Conservation (phyloP, 2,888 invertebrate species). For the Rhagonycha fulva region DNA sequence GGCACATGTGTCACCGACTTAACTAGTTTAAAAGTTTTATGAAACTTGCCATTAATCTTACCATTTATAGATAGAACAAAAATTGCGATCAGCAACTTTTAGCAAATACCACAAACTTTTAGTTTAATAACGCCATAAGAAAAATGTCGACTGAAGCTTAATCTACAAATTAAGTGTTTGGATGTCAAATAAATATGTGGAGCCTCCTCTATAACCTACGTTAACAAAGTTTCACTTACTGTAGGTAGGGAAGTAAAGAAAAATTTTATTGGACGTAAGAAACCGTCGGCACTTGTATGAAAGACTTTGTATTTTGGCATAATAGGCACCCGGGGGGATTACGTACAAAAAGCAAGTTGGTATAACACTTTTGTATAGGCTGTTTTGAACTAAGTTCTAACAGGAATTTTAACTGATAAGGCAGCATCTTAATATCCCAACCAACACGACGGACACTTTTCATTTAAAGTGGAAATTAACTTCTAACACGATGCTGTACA, state of each 20-base stretch:
- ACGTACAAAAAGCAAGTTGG: not conserved
- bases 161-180: too few relatives aligned
- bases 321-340: not conserved
- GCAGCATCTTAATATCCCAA: not conserved
- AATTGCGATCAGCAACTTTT: too few relatives aligned
- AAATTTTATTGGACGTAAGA: not conserved
- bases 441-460: not conserved
- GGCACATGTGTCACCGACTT: too few relatives aligned
- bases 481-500: not conserved
- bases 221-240: not conserved
- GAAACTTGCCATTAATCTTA: too few relatives aligned
- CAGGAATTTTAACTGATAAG: not conserved
- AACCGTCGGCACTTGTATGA: not conserved
- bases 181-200: too few relatives aligned
- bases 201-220: not conserved
- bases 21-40: too few relatives aligned
- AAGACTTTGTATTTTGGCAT: not conserved
- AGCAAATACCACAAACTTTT: too few relatives aligned
- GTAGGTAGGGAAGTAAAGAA: not conserved
- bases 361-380: not conserved
- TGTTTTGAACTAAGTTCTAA: not conserved
- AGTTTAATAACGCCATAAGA: too few relatives aligned
- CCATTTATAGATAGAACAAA: too few relatives aligned
- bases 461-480: not conserved
- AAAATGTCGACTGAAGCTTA: too few relatives aligned